Base-by-base conservation (phyloP, 2,888 invertebrate species). In the Xestobium rufovillosum region DNA sequence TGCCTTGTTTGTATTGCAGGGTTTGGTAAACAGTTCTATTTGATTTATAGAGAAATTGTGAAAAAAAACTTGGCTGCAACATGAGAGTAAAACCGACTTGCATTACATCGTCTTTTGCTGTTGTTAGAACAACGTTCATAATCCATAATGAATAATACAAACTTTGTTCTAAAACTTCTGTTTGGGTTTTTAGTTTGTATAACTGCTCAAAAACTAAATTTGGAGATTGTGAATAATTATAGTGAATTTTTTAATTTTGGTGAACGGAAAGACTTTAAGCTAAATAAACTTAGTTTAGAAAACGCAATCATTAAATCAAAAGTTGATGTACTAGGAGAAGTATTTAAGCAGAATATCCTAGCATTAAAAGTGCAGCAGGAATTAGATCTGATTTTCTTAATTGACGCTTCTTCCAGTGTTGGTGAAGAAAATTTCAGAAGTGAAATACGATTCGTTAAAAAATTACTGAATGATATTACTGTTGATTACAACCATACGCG, bases 331-430 rank as follows among this genome's bases (percentile, higher is more conserved):
- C 55, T 75, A 12, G 75, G 75, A 1, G 62, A 66, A 26, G 61
- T 72, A 14, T 68, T 78, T 42, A 75, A 75, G 48, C 63, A 64
- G 33, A 71, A 72, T 45, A 69, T 78, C 2, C 67, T 70, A 35
- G 57, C 57, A n/a, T 57, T 78, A 14, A 68, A 74, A 47, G 37
- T 41, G 2, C 49, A 51, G 11, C 43, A 48, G 3, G 50, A 53
- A 28, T 61, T 77, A 42, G 81, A 82, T 51, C 60, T 81, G 25
- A 70, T 81, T 14, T 81, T 82, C 56, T 61, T 81, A 29, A 74
- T 82, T 29, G 82, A 82, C 51, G 73, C 76, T 9, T 80, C 80
- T n/a, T 76, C 76, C 0, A 79, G 78, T 46, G 77, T 82, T 2
- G 81, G 80, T 1, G 67, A 69, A 43, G 61, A 67, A 12, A 79